Conservation (phyloP, 2,888 invertebrate species). For the Trachelus stipa region DNA sequence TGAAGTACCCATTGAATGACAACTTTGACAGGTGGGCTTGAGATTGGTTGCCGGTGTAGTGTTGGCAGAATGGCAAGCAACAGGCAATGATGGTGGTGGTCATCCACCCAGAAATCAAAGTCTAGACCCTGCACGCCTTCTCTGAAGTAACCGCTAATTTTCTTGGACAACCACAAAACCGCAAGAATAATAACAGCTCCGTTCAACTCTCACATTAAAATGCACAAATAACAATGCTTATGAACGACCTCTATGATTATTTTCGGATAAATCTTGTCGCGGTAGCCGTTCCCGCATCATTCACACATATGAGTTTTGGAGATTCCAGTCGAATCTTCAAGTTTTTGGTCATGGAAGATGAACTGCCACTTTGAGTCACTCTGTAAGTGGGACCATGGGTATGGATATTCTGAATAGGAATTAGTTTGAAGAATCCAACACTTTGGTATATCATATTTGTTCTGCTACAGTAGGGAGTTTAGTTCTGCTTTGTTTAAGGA, state of each 20-base stretch:
- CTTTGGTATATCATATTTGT: no score
- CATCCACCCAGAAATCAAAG: no score
- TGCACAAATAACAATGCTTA: constrained; percentile 58
- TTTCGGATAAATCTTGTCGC: constrained; percentile 56
- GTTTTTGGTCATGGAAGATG: no score
- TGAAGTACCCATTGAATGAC: not conserved
- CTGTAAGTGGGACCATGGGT: no score
- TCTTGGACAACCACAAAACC: constrained; percentile 60
- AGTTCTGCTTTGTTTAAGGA: constrained; percentile 11
- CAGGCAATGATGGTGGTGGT: no score
- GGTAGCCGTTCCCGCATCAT: constrained; percentile 9
- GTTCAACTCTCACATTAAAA: constrained; percentile 51
- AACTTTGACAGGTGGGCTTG: constrained; percentile 53
- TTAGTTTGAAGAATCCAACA: no score
- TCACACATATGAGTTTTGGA: no score
- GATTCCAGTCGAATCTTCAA: no score
- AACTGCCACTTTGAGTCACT: no score
- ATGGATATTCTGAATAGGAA: no score
- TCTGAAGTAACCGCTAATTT: constrained; percentile 51
- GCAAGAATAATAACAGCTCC: constrained; percentile 57
- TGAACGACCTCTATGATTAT: constrained; percentile 51
- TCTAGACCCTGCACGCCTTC: not conserved
- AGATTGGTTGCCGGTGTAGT: not conserved
- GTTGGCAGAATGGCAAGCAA: no score
- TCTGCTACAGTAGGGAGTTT: no score